Evolutionary conservation across 2,797 vertebrate species (phyloP).

Genomic region (Chaetodon trifasciatus): DNA sequence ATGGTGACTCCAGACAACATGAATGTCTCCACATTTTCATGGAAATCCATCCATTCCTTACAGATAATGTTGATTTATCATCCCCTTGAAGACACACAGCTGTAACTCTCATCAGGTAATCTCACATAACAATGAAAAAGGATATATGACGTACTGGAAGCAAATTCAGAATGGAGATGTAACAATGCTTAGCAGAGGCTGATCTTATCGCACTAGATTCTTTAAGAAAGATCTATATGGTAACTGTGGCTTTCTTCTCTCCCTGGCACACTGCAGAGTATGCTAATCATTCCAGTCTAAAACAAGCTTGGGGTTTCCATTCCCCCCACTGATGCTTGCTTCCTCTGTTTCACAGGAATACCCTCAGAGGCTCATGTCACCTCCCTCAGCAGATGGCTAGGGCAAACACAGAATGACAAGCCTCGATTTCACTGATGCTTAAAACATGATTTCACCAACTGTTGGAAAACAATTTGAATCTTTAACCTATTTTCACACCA

Average conservation of each 20-base stretch:
- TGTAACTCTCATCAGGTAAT: conserved; percentile 16
- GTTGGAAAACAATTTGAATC: conserved; percentile 65
- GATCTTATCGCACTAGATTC: conserved; percentile 43
- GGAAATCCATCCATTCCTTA: background rate
- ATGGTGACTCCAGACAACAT: background rate
- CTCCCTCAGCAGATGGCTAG: conserved; percentile 77
- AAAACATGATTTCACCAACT: conserved; percentile 70
- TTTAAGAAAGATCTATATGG: conserved; percentile 54
- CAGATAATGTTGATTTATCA: background rate
- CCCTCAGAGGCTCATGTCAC: conserved; percentile 68
- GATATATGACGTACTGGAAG: background rate
- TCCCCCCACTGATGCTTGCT: conserved; percentile 50
- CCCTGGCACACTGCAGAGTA: conserved; percentile 45
- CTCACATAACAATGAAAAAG: conserved; percentile 26
- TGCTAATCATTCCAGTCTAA: conserved; percentile 68
- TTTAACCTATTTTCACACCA: conserved; percentile 72
- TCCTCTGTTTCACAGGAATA: conserved; percentile 69
- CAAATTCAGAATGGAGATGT: conserved; percentile 18
- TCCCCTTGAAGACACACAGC: background rate
- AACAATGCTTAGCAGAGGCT: conserved; percentile 29
- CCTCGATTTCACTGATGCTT: conserved; percentile 71
- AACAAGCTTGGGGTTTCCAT: conserved; percentile 62
- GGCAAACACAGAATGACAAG: conserved; percentile 68
- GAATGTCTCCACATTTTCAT: background rate
- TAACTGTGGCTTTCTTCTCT: conserved; percentile 51